phyloP scores from a whole-genome alignment of 2,113 vertebrate species.

The Stigmatopora nigra region DNA sequence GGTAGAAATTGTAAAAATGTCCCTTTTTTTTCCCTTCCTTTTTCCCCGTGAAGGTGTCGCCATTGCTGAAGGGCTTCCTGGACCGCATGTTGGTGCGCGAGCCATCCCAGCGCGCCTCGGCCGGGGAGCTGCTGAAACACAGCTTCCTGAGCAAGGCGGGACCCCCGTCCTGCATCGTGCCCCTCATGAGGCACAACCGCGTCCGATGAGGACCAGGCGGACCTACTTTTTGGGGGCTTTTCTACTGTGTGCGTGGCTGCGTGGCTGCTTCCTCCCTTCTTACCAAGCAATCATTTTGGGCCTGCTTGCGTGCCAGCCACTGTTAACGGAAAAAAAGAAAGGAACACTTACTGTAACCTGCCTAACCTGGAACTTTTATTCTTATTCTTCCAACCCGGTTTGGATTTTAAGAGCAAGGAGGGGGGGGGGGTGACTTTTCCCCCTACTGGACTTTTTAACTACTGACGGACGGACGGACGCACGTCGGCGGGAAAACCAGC shows the following conservation, averaged over 20 bases:
- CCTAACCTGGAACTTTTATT: constrained; percentile 4
- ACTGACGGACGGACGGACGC: constrained; percentile 63
- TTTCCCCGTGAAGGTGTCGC: constrained; percentile 72
- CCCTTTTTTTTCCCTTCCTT: background rate
- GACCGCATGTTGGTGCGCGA: constrained; percentile 88
- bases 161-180: constrained; percentile 84
- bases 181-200: constrained; percentile 89
- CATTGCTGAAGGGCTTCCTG: constrained; percentile 85
- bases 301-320: constrained; percentile 1
- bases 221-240: background rate
- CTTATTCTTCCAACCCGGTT: constrained; percentile 19
- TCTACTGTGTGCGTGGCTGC: background rate
- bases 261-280: background rate
- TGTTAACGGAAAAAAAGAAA: constrained; percentile 18
- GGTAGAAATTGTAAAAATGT: background rate
- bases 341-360: constrained; percentile 1
- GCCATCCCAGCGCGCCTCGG: constrained; percentile 77
- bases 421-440: constrained; percentile 15
- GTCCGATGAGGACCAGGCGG: constrained; percentile 72
- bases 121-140: constrained; percentile 83
- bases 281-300: constrained; percentile 40
- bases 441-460: constrained; percentile 48
- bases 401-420: constrained; percentile 35
- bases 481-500: constrained; percentile 46
- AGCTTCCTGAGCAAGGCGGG: constrained; percentile 83